phyloP scores from a whole-genome alignment of 2,797 vertebrate genomes.

The Streptopelia turtur region DNA sequence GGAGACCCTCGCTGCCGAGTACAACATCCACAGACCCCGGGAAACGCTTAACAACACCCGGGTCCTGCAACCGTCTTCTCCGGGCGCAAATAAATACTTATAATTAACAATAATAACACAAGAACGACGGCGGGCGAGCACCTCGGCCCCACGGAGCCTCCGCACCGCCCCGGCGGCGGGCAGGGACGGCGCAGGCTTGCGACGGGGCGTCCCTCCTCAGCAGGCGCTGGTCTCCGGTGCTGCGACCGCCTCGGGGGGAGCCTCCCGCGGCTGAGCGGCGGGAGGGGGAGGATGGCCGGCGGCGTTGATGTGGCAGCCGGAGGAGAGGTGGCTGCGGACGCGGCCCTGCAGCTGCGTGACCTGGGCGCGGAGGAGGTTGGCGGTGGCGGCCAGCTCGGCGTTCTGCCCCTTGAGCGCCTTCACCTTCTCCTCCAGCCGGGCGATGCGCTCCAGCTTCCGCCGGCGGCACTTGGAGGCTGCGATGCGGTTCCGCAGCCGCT shows the following conservation, averaged over 20 bases:
- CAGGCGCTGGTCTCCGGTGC: slow-evolving; percentile 38
- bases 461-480: slow-evolving; percentile 91
- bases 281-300: slow-evolving; percentile 61
- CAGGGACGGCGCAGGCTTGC: not conserved
- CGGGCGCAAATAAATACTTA: slow-evolving; percentile 46
- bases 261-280: not conserved
- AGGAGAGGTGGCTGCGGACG: slow-evolving; percentile 89
- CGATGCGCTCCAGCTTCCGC: slow-evolving; percentile 89
- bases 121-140: not conserved
- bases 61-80: not conserved
- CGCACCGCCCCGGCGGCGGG: no score
- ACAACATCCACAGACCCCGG: slow-evolving; percentile 22
- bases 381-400: slow-evolving; percentile 87
- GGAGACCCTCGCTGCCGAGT: not conserved
- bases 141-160: not conserved
- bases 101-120: not conserved
- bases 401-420: slow-evolving; percentile 89
- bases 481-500: slow-evolving; percentile 89
- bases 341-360: slow-evolving; percentile 89
- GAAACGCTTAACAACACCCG: slow-evolving; percentile 1
- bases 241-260: not conserved
- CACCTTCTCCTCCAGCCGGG: slow-evolving; percentile 89
- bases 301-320: slow-evolving; percentile 84
- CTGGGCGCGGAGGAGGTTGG: slow-evolving; percentile 86
- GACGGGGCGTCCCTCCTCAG: not conserved